A percentile compares a stretch with the other conserved stretches of the same genome.
Evolutionary conservation across 23 tunicate genomes (phyloP).

Genomic region (Trididemnum clinides): DNA sequence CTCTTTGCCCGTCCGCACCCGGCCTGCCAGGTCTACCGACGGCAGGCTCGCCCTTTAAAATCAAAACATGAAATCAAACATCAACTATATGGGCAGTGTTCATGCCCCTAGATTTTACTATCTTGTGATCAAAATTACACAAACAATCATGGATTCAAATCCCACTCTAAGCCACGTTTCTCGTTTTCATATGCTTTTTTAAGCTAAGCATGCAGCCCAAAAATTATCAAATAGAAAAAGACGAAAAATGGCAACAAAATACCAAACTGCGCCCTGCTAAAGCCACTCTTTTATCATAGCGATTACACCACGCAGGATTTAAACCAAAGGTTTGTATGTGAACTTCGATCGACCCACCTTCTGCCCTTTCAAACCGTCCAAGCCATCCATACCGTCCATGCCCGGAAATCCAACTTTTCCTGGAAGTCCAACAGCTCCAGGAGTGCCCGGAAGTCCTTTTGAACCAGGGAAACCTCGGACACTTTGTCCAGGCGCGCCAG

Average conservation of each 20-base stretch:
- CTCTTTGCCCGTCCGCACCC: conserved; percentile 59
- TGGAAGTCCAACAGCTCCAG: conserved; percentile 65
- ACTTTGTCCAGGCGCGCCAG: conserved; percentile 59
- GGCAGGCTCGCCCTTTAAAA: conserved; percentile 70
- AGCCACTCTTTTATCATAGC: too few species aligned
- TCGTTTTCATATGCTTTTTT: too few species aligned
- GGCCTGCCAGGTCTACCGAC: conserved; percentile 74
- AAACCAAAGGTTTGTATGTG: too few species aligned
- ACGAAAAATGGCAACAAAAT: too few species aligned
- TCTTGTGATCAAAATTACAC: too few species aligned
- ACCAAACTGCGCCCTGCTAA: too few species aligned
- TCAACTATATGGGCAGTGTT: neutral
- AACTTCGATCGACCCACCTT: too few species aligned
- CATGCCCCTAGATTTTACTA: neutral
- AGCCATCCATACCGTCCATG: conserved; percentile 54
- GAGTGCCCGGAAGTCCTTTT: conserved; percentile 70
- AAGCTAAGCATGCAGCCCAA: too few species aligned
- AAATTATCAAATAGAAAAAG: too few species aligned
- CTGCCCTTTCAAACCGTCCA: conserved; percentile 54
- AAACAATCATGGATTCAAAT: too few species aligned
- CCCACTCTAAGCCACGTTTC: too few species aligned
- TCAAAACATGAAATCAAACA: neutral
- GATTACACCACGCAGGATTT: too few species aligned
- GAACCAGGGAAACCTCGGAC: conserved; percentile 59
- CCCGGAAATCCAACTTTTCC: conserved; percentile 65